Evolutionary conservation across 2,797 vertebrate species (phyloP).

Genomic region (Ctenopoma multispine): DNA sequence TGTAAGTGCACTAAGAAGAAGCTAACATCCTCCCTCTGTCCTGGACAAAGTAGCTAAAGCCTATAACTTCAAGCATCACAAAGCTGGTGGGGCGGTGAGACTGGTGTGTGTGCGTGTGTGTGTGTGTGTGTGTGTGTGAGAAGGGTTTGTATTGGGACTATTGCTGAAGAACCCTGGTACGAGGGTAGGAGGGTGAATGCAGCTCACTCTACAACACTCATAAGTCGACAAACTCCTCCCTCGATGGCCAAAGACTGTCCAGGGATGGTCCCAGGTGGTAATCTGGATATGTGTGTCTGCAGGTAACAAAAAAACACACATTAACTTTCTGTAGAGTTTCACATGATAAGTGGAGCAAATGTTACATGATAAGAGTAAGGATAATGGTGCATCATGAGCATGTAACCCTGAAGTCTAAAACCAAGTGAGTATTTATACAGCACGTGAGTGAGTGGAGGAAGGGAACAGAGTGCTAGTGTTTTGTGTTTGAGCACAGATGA

Average conservation of each 20-base stretch:
- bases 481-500: constrained; percentile 41
- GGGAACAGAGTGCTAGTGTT: constrained; percentile 46
- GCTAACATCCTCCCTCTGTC: constrained; percentile 64
- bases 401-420: constrained; percentile 18
- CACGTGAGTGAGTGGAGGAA: constrained; percentile 30
- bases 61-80: constrained; percentile 71
- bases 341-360: neutral
- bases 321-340: constrained; percentile 2
- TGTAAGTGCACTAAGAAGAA: constrained; percentile 77
- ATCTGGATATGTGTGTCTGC: constrained; percentile 98
- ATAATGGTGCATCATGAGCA: constrained; percentile 20
- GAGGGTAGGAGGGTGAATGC: constrained; percentile 40
- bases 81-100: constrained; percentile 46
- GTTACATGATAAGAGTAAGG: too few species aligned
- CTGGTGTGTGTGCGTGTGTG: constrained; percentile 22
- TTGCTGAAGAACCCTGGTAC: constrained; percentile 67
- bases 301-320: constrained; percentile 47
- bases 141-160: constrained; percentile 52
- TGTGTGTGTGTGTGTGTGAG: constrained; percentile 6
- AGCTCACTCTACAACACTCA: constrained; percentile 85
- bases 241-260: constrained; percentile 98
- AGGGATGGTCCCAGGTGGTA: constrained; percentile 95
- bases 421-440: constrained; percentile 32
- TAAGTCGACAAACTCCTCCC: constrained; percentile 96
- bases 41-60: constrained; percentile 79